Evolutionary conservation across 2,888 invertebrate genomes (phyloP).

Genomic region (Linnaemya tessellans): DNA sequence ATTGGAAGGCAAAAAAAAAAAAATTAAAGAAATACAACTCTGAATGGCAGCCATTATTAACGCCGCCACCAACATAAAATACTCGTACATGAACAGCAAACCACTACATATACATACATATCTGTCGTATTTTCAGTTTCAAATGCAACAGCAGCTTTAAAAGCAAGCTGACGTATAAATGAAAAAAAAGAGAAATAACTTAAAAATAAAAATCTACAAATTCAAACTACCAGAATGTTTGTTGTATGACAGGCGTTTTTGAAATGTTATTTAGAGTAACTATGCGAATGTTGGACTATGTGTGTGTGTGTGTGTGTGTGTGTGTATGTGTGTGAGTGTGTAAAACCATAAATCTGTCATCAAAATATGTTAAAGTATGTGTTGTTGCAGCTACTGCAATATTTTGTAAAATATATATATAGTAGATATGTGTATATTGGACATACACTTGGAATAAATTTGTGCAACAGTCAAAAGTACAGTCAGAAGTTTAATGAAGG

Average conservation of each 20-base stretch:
- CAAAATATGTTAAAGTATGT: constrained; percentile 57
- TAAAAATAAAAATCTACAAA: constrained; percentile 9
- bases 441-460: constrained; percentile 1
- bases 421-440: neutral
- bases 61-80: constrained; percentile 39
- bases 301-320: constrained; percentile 12
- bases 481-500: neutral
- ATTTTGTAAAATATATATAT: neutral
- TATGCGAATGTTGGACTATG: neutral
- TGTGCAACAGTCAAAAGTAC: neutral
- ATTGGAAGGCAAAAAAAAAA: neutral
- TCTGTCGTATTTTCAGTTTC: constrained; percentile 25
- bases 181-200: neutral
- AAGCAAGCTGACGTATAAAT: constrained; percentile 29
- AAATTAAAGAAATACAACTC: constrained; percentile 3
- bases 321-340: neutral
- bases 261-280: constrained; percentile 37
- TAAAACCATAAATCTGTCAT: constrained; percentile 67
- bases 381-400: constrained; percentile 22
- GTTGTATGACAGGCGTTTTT: constrained; percentile 43
- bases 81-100: neutral
- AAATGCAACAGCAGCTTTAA: constrained; percentile 35
- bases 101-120: constrained; percentile 3
- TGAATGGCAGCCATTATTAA: constrained; percentile 42
- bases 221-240: constrained; percentile 47